Evolutionary conservation across 2,888 invertebrate genomes (phyloP).

Genomic region (Nomada goodeniana): DNA sequence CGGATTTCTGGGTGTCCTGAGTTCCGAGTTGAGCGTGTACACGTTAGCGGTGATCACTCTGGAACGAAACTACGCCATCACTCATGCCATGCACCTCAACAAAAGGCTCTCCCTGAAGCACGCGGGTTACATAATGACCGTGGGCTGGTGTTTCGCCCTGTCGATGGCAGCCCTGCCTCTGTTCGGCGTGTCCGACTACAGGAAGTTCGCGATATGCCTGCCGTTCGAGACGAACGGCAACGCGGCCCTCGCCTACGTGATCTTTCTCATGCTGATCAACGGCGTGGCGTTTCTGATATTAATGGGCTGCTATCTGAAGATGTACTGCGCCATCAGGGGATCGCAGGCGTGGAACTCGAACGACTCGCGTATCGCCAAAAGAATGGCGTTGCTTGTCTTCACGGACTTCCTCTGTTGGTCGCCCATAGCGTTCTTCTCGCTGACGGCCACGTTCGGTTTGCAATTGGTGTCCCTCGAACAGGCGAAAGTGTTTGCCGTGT

Average conservation of each 20-base stretch:
- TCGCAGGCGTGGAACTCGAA: conserved; percentile 99
- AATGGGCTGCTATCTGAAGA: conserved; percentile 97
- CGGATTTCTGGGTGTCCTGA: conserved; percentile 97
- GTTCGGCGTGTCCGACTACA: conserved; percentile 96
- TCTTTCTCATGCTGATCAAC: conserved; percentile 95
- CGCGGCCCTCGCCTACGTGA: conserved; percentile 94
- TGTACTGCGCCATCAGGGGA: conserved; percentile 99
- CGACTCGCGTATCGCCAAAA: conserved; percentile 97
- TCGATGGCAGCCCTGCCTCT: conserved; percentile 95
- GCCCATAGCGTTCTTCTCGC: conserved; percentile 97
- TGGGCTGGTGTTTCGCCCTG: conserved; percentile 96
- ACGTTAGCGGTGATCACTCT: conserved; percentile 98
- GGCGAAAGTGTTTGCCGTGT: conserved; percentile 98
- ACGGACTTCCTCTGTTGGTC: conserved; percentile 99
- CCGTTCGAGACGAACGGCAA: conserved; percentile 95
- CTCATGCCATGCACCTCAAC: conserved; percentile 98
- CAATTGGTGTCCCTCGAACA: conserved; percentile 96
- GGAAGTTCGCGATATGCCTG: conserved; percentile 98
- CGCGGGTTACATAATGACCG: conserved; percentile 95
- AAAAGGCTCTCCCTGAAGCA: conserved; percentile 95
- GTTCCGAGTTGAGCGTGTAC: conserved; percentile 97
- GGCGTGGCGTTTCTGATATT: conserved; percentile 97
- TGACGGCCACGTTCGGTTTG: conserved; percentile 96
- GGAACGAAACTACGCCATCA: conserved; percentile 98
- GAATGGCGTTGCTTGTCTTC: conserved; percentile 98